These are phyloP conservation scores for Lagocephalus sceleratus DNA, from an alignment of 2,797 vertebrate species.

Conservation along the genomic window DNA sequence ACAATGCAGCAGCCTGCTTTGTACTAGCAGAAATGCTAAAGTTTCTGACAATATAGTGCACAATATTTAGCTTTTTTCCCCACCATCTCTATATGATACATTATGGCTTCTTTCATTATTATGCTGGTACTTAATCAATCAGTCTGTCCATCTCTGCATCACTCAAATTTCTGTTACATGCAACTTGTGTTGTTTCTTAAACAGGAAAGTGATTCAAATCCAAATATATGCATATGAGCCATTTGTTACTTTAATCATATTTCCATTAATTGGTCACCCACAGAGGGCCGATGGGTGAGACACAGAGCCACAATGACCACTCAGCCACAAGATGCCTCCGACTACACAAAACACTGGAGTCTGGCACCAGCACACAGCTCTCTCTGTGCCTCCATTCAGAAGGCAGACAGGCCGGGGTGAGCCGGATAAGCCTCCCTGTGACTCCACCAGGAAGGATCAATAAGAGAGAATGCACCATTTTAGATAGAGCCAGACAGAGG, in stretches of 20 bases:
- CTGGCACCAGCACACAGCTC: slow-evolving; percentile 69
- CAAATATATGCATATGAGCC: background rate
- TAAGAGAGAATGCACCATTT: slow-evolving; percentile 75
- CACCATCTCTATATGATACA: too few species aligned
- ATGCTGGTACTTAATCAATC: too few species aligned
- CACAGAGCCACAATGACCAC: slow-evolving; percentile 66
- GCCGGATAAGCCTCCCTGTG: slow-evolving; percentile 69
- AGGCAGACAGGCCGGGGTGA: slow-evolving; percentile 68
- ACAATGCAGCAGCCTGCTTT: slow-evolving; percentile 34
- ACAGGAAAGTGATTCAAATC: background rate
- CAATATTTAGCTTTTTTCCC: background rate
- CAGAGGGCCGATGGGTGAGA: slow-evolving; percentile 28
- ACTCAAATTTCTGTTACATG: too few species aligned
- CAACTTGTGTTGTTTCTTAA: background rate
- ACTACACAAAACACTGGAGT: slow-evolving; percentile 60
- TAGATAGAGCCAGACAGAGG: slow-evolving; percentile 70
- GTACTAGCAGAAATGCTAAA: slow-evolving; percentile 17
- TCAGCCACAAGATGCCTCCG: slow-evolving; percentile 72
- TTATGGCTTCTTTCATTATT: too few species aligned
- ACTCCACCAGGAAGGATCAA: slow-evolving; percentile 75
- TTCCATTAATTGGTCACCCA: background rate
- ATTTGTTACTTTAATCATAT: background rate
- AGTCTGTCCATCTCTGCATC: too few species aligned
- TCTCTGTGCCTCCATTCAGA: slow-evolving; percentile 72
- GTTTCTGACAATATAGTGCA: slow-evolving; percentile 26